Evolutionary conservation across 2,888 invertebrate genomes (phyloP).

Genomic region (Scelioninae gen. 2): DNA sequence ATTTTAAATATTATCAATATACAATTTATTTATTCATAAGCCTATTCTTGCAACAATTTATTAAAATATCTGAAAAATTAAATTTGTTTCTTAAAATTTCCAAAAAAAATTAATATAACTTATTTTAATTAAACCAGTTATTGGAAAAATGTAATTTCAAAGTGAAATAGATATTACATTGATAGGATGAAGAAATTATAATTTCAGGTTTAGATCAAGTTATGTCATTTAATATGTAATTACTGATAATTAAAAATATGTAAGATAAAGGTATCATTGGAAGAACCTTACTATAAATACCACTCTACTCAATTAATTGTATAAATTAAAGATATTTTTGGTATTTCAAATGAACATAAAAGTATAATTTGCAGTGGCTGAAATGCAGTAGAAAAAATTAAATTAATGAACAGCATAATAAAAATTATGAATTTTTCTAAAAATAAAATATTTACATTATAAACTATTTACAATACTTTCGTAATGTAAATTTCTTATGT

Average conservation of each 20-base stretch:
- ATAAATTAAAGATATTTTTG: conserved; percentile 46
- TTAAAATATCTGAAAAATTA: no score
- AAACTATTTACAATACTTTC: conserved; percentile 38
- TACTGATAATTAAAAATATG: conserved; percentile 41
- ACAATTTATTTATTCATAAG: not conserved
- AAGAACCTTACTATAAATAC: conserved; percentile 30
- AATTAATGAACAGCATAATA: conserved; percentile 24
- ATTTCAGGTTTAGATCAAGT: conserved; percentile 25
- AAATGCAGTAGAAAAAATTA: conserved; percentile 21
- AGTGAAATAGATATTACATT: no score
- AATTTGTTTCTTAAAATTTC: not conserved
- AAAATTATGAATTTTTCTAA: conserved; percentile 12
- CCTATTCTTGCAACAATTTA: not conserved
- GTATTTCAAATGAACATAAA: conserved; percentile 36
- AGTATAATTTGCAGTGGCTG: conserved; percentile 25
- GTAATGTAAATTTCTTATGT: conserved; percentile 3
- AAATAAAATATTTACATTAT: conserved; percentile 32
- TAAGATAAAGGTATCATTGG: conserved; percentile 22
- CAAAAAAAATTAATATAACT: not conserved
- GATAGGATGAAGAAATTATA: not conserved
- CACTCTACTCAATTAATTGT: conserved; percentile 31
- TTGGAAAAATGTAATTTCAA: not conserved
- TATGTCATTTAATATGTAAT: conserved; percentile 43
- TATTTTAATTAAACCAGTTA: not conserved
- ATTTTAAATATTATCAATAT: not conserved